Evolutionary conservation across 2,888 invertebrate genomes (phyloP).

Genomic region (Leptopilina drosophilae): DNA sequence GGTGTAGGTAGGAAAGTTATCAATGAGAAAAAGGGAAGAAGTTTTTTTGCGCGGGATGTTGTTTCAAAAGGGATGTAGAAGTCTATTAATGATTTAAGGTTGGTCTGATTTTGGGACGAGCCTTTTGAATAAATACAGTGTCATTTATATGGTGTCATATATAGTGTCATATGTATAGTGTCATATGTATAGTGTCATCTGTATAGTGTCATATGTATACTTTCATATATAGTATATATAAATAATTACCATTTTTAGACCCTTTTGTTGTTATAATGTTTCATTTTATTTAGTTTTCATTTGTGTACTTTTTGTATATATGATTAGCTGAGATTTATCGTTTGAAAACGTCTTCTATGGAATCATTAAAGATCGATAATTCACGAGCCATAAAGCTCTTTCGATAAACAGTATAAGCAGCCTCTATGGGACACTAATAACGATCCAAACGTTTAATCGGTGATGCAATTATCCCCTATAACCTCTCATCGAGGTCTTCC

Average conservation of each 20-base stretch:
- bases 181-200: too few relatives aligned
- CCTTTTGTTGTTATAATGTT: conserved; percentile 65
- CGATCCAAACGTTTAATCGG: background rate
- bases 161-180: too few relatives aligned
- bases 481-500: conserved; percentile 1
- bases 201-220: too few relatives aligned
- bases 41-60: conserved; percentile 26
- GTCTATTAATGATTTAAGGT: conserved; percentile 69
- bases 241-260: conserved; percentile 73
- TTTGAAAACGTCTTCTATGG: conserved; percentile 51
- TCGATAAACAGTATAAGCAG: conserved; percentile 24
- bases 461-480: background rate
- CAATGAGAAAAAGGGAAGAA: conserved; percentile 52
- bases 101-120: conserved; percentile 66
- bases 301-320: conserved; percentile 61
- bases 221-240: conserved; percentile 55
- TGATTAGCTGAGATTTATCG: conserved; percentile 69
- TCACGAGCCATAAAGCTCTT: conserved; percentile 53
- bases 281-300: conserved; percentile 57
- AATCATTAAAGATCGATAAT: conserved; percentile 71
- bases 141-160: too few relatives aligned
- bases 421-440: conserved; percentile 22
- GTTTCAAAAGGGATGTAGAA: conserved; percentile 45
- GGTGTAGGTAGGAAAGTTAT: conserved; percentile 38
- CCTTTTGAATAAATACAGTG: conserved; percentile 36